These are phyloP conservation scores for Muntiacus muntjak DNA, from an alignment of 2,113 vertebrate genomes.

Conservation along the genomic window DNA sequence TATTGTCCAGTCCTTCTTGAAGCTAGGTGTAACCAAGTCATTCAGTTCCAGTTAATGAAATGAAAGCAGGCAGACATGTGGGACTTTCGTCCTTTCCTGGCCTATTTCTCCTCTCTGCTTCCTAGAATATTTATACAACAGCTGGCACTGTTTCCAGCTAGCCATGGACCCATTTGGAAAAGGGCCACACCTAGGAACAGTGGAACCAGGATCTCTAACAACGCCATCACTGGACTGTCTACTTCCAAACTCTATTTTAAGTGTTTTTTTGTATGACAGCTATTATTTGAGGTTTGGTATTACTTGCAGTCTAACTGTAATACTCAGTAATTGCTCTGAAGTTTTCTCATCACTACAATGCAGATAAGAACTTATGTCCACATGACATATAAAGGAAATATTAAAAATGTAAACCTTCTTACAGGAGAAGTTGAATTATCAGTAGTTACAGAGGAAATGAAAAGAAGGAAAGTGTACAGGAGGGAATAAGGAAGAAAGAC, in stretches of 20 bases:
- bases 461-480: neutral
- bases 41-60: neutral
- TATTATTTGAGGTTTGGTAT: neutral
- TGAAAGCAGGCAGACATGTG: neutral
- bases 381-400: neutral
- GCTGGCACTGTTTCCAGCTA: neutral
- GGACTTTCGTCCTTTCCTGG: neutral
- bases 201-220: neutral
- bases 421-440: neutral
- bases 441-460: neutral
- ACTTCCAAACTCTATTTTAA: slow-evolving; percentile 11
- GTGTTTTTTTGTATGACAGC: neutral
- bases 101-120: neutral
- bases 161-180: too few species aligned
- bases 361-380: neutral
- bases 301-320: neutral
- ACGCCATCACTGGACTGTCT: neutral
- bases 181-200: neutral
- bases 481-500: neutral
- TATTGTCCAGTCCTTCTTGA: neutral
- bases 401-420: neutral
- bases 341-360: neutral
- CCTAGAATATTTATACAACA: neutral
- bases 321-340: neutral
- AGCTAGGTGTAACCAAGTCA: neutral